Conservation (phyloP, 2,888 invertebrate species). For the Apamea sordens region DNA sequence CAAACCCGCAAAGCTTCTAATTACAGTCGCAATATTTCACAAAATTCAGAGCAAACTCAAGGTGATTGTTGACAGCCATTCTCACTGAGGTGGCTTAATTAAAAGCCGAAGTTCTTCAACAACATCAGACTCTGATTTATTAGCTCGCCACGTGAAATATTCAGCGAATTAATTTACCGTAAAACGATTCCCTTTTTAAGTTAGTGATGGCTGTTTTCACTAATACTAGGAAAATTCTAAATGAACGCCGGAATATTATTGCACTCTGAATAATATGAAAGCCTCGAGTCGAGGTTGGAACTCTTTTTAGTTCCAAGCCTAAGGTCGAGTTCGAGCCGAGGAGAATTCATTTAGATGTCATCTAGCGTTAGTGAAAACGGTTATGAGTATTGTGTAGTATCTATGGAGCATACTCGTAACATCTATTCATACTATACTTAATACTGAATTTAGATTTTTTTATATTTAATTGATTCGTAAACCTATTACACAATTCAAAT, state of each 20-base stretch:
- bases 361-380: not conserved
- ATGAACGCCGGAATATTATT: not conserved
- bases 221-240: not conserved
- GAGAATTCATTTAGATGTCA: not conserved
- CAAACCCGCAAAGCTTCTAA: not conserved
- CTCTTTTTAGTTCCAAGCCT: too few species aligned
- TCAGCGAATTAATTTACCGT: not conserved
- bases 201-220: not conserved
- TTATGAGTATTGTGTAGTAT: too few species aligned
- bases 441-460: too few species aligned
- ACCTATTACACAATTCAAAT: not conserved
- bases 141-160: not conserved
- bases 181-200: not conserved
- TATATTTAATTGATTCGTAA: not conserved
- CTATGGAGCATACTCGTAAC: too few species aligned
- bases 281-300: too few species aligned
- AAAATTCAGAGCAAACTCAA: not conserved
- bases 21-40: not conserved
- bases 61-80: slow-evolving; percentile 8
- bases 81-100: slow-evolving; percentile 4
- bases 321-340: too few species aligned
- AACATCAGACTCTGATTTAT: not conserved
- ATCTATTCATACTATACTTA: not conserved
- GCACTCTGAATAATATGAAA: not conserved
- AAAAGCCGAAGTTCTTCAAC: not conserved